Conservation (phyloP, 2,113 vertebrate genomes). For the Podarcis raffonei region DNA sequence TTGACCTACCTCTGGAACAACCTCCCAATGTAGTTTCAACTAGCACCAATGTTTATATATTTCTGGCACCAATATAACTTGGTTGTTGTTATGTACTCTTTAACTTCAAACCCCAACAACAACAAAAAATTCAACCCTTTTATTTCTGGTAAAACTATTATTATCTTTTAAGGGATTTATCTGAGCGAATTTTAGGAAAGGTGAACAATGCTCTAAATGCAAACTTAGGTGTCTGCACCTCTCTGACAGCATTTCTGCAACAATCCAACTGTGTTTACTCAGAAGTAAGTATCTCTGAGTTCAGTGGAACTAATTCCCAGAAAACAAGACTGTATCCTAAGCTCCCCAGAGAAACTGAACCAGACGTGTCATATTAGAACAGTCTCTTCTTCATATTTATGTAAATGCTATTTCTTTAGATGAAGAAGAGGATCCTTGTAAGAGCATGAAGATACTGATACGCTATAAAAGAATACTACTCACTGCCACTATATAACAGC, state of each 20-base stretch:
- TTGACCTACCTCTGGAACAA: no score
- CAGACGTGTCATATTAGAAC: background rate
- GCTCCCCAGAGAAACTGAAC: background rate
- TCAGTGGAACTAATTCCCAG: background rate
- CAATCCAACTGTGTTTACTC: background rate
- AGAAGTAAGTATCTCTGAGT: background rate
- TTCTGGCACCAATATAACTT: background rate
- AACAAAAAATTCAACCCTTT: background rate
- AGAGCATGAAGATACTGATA: background rate
- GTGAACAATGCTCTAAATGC: background rate
- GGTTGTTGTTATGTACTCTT: background rate
- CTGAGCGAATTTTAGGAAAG: background rate
- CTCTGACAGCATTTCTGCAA: background rate
- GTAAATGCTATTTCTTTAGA: fast-evolving
- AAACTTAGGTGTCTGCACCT: background rate
- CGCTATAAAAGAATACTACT: background rate
- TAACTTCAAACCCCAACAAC: background rate
- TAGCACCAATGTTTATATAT: background rate
- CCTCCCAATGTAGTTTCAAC: background rate
- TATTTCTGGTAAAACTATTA: background rate
- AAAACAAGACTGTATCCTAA: background rate
- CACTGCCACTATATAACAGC: background rate
- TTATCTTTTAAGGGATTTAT: background rate
- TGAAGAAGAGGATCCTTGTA: background rate
- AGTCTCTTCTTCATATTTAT: background rate